These are phyloP conservation scores for Schlechtendalia chinensis DNA, from an alignment of 1,140 invertebrate species.

Conservation along the genomic window DNA sequence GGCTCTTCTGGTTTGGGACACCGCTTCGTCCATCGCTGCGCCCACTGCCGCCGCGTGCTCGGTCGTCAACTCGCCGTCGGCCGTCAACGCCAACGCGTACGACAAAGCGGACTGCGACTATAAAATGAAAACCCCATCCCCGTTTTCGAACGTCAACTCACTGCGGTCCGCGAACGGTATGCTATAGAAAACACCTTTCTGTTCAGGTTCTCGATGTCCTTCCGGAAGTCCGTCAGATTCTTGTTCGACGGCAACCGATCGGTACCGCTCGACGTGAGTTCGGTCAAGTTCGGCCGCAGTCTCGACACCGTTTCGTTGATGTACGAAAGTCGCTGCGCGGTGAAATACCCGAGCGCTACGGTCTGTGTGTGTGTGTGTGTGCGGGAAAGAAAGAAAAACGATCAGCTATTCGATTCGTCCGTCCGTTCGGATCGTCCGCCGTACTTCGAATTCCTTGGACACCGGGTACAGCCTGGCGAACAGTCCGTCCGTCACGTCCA, in stretches of 20 bases:
- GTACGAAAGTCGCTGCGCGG: conserved; percentile 70
- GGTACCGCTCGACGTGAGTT: conserved; percentile 66
- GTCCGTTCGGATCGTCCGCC: no score
- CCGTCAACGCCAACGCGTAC: conserved; percentile 60
- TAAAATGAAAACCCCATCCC: not conserved
- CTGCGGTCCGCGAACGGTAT: no score
- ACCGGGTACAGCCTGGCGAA: conserved; percentile 65
- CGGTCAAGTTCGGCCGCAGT: conserved; percentile 65
- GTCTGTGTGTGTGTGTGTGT: no score
- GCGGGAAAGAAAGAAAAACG: no score
- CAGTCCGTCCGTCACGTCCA: conserved; percentile 83
- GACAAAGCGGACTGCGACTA: conserved; percentile 24
- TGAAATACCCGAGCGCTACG: conserved; percentile 74
- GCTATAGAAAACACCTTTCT: conserved; percentile 58
- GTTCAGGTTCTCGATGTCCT: conserved; percentile 57
- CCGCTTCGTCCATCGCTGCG: conserved; percentile 42
- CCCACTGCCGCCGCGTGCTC: conserved; percentile 50
- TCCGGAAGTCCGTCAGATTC: conserved; percentile 62
- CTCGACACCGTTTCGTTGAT: conserved; percentile 69
- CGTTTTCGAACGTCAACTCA: no score
- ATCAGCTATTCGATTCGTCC: no score
- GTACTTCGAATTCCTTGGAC: conserved; percentile 69
- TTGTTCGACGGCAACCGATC: conserved; percentile 64
- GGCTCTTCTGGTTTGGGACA: conserved; percentile 47
- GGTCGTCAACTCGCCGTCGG: conserved; percentile 51